A percentile compares a stretch with the other conserved stretches of the same genome.
phyloP scores from a whole-genome alignment of 2,113 vertebrate species.

The Ondatra zibethicus region DNA sequence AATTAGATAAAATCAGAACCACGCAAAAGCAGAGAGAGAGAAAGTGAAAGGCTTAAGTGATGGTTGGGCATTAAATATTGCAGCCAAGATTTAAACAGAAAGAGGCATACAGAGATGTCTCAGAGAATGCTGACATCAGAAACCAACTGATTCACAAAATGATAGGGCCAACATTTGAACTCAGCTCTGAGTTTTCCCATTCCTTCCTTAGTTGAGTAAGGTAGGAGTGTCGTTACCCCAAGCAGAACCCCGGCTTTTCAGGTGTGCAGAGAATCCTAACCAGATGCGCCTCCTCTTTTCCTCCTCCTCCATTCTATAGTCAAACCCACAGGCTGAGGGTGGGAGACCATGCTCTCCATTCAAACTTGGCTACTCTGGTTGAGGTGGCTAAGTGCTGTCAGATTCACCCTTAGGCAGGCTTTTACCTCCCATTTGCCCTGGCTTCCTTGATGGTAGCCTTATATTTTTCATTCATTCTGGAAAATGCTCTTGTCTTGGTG shows the following conservation, averaged over 20 bases:
- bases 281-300: neutral
- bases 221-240: neutral
- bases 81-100: neutral
- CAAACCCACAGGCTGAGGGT: neutral
- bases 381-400: neutral
- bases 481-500: neutral
- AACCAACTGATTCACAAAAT: neutral
- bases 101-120: neutral
- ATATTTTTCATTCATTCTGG: neutral
- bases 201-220: neutral
- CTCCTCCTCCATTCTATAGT: neutral
- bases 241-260: neutral
- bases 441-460: neutral
- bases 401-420: neutral
- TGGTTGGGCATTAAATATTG: neutral
- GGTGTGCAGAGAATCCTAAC: rapidly evolving
- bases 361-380: neutral
- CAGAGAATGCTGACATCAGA: neutral
- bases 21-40: neutral
- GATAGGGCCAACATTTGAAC: neutral
- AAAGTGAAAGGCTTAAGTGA: neutral
- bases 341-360: too few species aligned
- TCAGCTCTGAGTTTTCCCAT: neutral
- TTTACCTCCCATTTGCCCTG: neutral
- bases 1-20: neutral